Evolutionary conservation across 1,140 invertebrate genomes (phyloP), one percentile per base, ranked within the genome.

Genomic region (Brachionus calyciflorus): DNA sequence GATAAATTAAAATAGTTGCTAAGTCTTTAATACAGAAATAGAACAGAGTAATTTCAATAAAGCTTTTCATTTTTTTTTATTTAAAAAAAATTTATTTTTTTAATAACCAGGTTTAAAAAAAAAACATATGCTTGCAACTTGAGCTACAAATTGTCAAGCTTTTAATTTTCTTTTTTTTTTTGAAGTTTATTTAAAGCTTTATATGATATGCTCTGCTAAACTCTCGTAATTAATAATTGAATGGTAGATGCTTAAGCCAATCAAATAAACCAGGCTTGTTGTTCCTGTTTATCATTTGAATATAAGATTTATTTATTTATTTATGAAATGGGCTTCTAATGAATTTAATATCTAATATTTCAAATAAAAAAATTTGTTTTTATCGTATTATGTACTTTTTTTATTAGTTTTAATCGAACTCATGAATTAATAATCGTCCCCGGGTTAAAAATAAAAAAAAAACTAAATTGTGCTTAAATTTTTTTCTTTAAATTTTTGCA

Each of bases 191-290:
- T 37, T 5, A 37, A 5, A 30, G 55, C 55, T 37, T 17, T 37
- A 33, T 33, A 19, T 30, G 55, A 60, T 60, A 60, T 60, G 55
- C 55, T 60, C 55, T 60, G 55, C 19, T 40, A 60, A 60, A 60
- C 55, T 26, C 55, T 60, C 21, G 55, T n/a, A 21, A 60, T 60
- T 10, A 60, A 60, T 60, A 33, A 26, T 28, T 60, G 55, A 60
- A 26, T 33, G 55, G 19, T 19, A 19, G 55, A 28, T n/a, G 28
- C 24, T 55, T n/a, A 37, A 60, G 55, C 26, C 53, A 55, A 37
- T 60, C 4, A 60, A 37, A 60, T 17, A 37, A 60, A 37, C 28
- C 55, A 60, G 26, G 37, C 6, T 17, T 33, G 33, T 37, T 37
- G 33, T 60, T 60, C 0, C 17, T 37, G 19, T 17, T 60, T 28